Evolutionary conservation across 92 coral and sea anemone species (phyloP).

Genomic region (Palythoa caribaeorum): DNA sequence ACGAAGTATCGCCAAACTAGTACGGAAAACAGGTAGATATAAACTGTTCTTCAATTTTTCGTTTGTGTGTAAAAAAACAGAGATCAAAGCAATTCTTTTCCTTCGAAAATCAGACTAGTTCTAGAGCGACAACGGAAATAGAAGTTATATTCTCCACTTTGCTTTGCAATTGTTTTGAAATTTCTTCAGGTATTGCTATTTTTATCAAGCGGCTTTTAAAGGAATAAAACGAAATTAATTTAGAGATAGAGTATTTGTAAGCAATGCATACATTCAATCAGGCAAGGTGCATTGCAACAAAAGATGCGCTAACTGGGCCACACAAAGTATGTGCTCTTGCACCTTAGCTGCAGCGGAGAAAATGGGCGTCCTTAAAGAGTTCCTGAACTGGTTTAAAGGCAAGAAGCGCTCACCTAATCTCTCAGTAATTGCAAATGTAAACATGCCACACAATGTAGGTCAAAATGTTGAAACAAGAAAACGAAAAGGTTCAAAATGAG

Average conservation of each 20-base stretch:
- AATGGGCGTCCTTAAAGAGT: too few species aligned
- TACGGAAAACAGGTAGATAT: conserved; percentile 55
- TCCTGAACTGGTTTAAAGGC: too few species aligned
- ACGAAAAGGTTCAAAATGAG: too few species aligned
- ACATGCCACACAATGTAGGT: too few species aligned
- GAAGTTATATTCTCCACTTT: neutral
- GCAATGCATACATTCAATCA: neutral
- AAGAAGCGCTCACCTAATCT: too few species aligned
- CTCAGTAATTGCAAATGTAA: too few species aligned
- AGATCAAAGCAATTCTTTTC: neutral
- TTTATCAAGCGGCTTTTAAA: neutral
- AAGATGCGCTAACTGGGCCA: too few species aligned
- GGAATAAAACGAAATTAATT: neutral
- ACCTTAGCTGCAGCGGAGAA: too few species aligned
- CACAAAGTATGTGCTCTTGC: too few species aligned
- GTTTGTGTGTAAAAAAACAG: neutral
- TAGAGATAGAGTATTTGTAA: neutral
- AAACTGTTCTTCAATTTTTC: neutral
- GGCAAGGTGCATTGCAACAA: too few species aligned
- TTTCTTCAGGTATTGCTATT: neutral
- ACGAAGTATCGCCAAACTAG: conserved; percentile 70
- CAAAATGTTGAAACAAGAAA: too few species aligned
- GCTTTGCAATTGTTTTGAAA: neutral
- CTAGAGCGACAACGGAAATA: neutral
- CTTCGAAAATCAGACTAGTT: neutral